These are phyloP conservation scores for Homarus americanus DNA, from an alignment of 1,140 invertebrate genomes.

Conservation along the genomic window DNA sequence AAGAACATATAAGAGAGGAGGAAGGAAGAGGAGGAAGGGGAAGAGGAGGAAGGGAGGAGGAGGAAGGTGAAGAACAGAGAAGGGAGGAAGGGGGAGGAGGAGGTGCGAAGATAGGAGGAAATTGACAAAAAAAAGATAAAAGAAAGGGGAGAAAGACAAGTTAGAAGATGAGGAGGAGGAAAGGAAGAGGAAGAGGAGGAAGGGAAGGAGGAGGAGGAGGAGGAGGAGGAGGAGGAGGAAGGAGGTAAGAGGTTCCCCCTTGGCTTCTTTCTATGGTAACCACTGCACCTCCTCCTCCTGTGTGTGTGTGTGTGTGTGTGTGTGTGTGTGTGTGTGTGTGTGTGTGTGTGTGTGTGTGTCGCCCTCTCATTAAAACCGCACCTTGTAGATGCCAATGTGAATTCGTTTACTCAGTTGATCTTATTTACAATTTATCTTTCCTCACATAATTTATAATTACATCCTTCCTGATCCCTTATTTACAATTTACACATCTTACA, in stretches of 20 bases:
- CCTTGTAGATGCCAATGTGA: too few species aligned
- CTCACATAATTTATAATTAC: too few species aligned
- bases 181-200: neutral
- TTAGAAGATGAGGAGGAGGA: neutral
- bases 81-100: neutral
- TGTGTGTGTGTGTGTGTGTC: too few species aligned
- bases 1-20: neutral
- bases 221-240: neutral
- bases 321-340: too few species aligned
- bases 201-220: neutral
- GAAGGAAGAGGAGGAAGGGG: slow-evolving; percentile 6
- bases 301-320: too few species aligned
- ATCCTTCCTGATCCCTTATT: too few species aligned
- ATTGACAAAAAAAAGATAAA: neutral
- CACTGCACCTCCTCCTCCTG: too few species aligned
- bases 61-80: neutral
- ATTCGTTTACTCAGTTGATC: too few species aligned
- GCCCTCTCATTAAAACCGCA: too few species aligned
- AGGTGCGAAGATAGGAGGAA: neutral
- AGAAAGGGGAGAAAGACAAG: neutral
- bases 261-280: too few species aligned
- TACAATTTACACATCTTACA: too few species aligned
- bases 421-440: too few species aligned
- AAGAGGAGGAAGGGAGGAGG: neutral
- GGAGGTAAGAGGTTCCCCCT: neutral